phyloP scores from a whole-genome alignment of 2,113 vertebrate species.

The Xiphophorus couchianus region DNA sequence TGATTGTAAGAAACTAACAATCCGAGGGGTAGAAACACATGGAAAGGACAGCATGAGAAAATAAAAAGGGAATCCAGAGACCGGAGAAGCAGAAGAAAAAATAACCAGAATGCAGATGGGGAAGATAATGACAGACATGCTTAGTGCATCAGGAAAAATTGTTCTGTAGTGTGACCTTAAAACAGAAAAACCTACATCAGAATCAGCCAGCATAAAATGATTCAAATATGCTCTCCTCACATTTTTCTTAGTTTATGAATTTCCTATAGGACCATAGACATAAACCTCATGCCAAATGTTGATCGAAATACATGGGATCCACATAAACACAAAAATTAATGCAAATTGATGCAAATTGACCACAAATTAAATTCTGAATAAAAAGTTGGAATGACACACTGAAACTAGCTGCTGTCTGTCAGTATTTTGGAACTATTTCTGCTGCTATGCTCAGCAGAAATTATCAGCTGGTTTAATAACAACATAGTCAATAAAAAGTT shows the following conservation, averaged over 20 bases:
- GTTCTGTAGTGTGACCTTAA: too few species aligned
- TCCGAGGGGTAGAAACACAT: background rate
- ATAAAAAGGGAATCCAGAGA: background rate
- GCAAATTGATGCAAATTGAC: background rate
- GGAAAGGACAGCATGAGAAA: background rate
- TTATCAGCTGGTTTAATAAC: too few species aligned
- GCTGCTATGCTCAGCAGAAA: too few species aligned
- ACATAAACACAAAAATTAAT: background rate
- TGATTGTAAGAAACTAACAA: background rate
- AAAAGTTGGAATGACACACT: too few species aligned
- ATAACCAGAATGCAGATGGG: too few species aligned
- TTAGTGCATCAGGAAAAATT: too few species aligned
- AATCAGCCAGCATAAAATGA: background rate
- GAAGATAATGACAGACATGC: too few species aligned
- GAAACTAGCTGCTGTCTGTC: too few species aligned
- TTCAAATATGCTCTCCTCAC: background rate
- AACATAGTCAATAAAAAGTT: too few species aligned
- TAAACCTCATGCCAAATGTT: background rate
- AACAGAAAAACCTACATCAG: too few species aligned
- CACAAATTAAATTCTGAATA: background rate
- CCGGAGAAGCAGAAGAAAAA: background rate
- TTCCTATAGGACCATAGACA: background rate
- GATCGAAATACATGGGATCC: background rate
- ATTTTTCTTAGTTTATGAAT: background rate
- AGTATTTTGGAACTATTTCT: too few species aligned